Evolutionary conservation across 2,797 vertebrate species (phyloP).

Genomic region (Centroberyx gerrardi): DNA sequence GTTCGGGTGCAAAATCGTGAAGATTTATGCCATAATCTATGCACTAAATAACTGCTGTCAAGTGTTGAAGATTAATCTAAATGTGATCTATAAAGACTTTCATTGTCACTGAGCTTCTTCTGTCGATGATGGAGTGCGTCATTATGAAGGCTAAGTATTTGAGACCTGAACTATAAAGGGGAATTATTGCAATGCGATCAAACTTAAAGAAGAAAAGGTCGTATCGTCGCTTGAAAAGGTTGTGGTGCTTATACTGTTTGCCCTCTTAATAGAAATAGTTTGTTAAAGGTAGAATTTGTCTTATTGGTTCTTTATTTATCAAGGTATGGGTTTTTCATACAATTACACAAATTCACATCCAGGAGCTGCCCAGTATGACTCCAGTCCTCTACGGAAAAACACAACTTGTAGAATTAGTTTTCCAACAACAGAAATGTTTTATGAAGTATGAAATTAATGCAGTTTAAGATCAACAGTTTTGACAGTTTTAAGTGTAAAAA

Average conservation of each 20-base stretch:
- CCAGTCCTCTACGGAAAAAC: too few relatives aligned
- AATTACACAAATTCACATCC: too few relatives aligned
- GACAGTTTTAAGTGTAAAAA: too few relatives aligned
- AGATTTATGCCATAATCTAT: conserved; percentile 22
- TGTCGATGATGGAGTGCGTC: conserved; percentile 24
- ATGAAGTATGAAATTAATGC: too few relatives aligned
- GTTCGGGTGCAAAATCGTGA: conserved; percentile 2
- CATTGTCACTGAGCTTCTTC: conserved; percentile 24
- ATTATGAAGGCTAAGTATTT: conserved; percentile 3
- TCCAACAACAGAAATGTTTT: too few relatives aligned
- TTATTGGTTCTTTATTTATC: background rate
- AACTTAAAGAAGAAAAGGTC: conserved; percentile 19
- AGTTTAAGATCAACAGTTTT: too few relatives aligned
- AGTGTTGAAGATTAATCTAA: conserved; percentile 12
- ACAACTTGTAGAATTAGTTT: too few relatives aligned
- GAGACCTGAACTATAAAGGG: background rate
- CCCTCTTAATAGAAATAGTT: background rate
- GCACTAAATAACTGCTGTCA: background rate
- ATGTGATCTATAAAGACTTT: conserved; percentile 21
- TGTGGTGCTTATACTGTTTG: background rate
- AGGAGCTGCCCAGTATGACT: too few relatives aligned
- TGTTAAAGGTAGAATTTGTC: background rate
- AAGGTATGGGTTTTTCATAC: too few relatives aligned
- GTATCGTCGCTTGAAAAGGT: conserved; percentile 12
- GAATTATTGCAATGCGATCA: conserved; percentile 1